phyloP scores from a whole-genome alignment of 2,888 invertebrate species.

The Sinotaia quadrata region DNA sequence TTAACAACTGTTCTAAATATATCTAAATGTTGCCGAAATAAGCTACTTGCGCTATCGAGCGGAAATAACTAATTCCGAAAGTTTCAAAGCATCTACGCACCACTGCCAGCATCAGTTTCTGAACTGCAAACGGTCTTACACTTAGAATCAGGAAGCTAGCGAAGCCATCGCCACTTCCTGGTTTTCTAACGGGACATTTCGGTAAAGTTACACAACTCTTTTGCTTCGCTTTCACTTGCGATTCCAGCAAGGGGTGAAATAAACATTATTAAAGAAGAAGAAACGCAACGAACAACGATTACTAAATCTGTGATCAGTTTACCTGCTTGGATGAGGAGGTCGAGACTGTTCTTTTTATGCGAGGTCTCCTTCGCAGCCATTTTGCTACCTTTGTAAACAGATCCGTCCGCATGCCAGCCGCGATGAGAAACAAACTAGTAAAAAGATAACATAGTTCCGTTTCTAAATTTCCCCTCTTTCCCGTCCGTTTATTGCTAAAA shows the following conservation, averaged over 20 bases:
- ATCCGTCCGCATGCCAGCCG: constrained; percentile 40
- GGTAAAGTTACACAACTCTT: constrained; percentile 5
- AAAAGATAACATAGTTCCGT: constrained; percentile 18
- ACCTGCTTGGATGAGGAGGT: constrained; percentile 62
- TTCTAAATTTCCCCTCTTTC: neutral
- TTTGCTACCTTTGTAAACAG: constrained; percentile 35
- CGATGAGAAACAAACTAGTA: constrained; percentile 33
- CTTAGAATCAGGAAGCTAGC: constrained; percentile 52
- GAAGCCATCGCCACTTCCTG: constrained; percentile 58
- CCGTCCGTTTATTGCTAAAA: neutral
- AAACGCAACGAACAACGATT: too few species aligned
- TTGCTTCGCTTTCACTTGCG: too few species aligned
- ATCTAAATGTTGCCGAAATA: too few species aligned
- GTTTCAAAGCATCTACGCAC: too few species aligned
- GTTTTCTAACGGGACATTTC: constrained; percentile 41
- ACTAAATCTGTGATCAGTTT: too few species aligned
- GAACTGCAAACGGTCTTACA: neutral
- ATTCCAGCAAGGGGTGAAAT: too few species aligned
- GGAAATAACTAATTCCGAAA: neutral
- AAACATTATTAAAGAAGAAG: too few species aligned
- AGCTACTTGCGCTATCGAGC: too few species aligned
- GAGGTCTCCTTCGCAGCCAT: constrained; percentile 40
- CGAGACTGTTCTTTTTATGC: constrained; percentile 46
- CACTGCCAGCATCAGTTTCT: too few species aligned
- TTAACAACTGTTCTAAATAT: too few species aligned